Evolutionary conservation across 2,113 vertebrate genomes (phyloP), one percentile per base, ranked within the genome.

Genomic region (Piprites chloris): DNA sequence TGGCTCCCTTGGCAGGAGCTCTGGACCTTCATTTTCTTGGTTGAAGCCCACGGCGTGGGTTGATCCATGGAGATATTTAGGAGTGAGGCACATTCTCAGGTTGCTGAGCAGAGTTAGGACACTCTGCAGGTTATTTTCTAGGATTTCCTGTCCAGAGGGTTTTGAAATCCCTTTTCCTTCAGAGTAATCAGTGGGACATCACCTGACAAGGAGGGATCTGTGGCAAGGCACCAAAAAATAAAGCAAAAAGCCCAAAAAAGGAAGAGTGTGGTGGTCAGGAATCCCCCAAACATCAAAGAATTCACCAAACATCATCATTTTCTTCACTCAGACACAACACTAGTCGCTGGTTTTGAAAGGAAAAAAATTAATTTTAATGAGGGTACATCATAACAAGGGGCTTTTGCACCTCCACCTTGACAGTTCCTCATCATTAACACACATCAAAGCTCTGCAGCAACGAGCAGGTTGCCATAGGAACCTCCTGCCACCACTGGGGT

Each of bases 381-480:
- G 13, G 79, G 23, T 12, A 33, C 33, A 6, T 35, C 44, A 24
- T 55, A 76, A 68, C 61, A 41, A 2, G 2, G 62, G 1, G 11
- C 59, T 77, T 59, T 19, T 52, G n/a, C 52, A 56, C 59, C 76
- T 32, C 35, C 66, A 90, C 67, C 87, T 91, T 14, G 6, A 63
- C 30, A 53, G 30, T 41, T 28, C 66, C 44, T 75, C 32, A 9
- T 72, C n/a, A 0, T 72, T 83, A 65, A 71, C 65, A 66, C 35
- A n/a, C 55, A 30, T 53, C 42, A 71, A 90, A 74, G 59, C 62
- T 49, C 80, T 89, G 39, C 20, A 47, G 68, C n/a, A 90, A 85
- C 74, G 76, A 73, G 77, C 81, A 93, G 81, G 93, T 94, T 97
- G 94, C 84, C 55, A 67, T 26, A 12, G 88, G 91, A 96, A 87